phyloP scores from a whole-genome alignment of 2,888 invertebrate genomes.

The Agonopterix alstromeriana region DNA sequence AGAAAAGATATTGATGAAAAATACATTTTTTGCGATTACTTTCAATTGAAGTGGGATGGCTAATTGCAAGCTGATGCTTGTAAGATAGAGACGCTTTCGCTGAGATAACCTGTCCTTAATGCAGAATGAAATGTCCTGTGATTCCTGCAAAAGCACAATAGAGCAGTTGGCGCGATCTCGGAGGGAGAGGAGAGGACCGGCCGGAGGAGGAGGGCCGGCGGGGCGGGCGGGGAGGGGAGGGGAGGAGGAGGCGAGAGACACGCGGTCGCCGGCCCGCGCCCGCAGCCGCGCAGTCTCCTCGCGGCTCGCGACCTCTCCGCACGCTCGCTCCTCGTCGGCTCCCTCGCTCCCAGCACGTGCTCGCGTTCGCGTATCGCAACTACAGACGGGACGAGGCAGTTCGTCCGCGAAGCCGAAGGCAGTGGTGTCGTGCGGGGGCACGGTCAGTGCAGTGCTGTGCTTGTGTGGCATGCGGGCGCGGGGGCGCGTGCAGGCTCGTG shows the following conservation, averaged over 20 bases:
- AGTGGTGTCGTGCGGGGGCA: constrained; percentile 1
- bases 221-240: not conserved
- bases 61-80: no score
- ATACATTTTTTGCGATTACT: no score
- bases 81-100: no score
- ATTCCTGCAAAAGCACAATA: no score
- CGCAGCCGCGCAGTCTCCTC: not conserved
- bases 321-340: not conserved
- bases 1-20: no score
- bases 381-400: not conserved
- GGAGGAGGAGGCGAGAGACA: not conserved
- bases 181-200: not conserved
- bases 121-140: not conserved
- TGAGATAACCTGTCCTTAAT: not conserved
- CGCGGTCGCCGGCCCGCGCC: not conserved
- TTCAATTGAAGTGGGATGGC: no score
- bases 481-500: constrained; percentile 45
- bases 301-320: not conserved
- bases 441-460: constrained; percentile 3
- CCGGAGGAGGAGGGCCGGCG: not conserved
- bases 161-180: not conserved
- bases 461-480: constrained; percentile 56
- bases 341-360: not conserved
- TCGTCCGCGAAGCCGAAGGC: not conserved
- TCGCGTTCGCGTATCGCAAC: not conserved